Percentiles rank a stretch among this genome's conserved stretches.
phyloP scores from a whole-genome alignment of 1,140 invertebrate genomes.

The Ectropis grisescens region DNA sequence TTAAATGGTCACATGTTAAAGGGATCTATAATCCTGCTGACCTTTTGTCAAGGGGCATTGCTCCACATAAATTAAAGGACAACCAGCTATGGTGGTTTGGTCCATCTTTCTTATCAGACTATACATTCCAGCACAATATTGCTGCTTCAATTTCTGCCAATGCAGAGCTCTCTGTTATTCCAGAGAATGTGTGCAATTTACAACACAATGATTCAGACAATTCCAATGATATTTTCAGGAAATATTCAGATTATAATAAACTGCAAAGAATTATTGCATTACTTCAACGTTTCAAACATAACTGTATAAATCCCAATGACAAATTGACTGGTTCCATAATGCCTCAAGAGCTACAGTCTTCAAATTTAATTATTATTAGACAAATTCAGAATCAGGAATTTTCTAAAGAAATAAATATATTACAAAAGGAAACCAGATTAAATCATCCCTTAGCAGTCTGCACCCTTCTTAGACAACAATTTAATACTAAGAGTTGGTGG shows the following conservation, averaged over 20 bases:
- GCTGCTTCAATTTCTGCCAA: too few species aligned
- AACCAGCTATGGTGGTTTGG: conserved; percentile 9
- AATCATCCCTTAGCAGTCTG: conserved; percentile 6
- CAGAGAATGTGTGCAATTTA: too few species aligned
- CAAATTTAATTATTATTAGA: conserved; percentile 3
- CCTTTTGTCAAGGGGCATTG: conserved; percentile 11
- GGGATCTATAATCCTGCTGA: conserved; percentile 21
- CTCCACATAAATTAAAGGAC: conserved; percentile 1
- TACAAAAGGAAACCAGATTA: conserved; percentile 2
- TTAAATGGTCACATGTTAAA: conserved; percentile 8
- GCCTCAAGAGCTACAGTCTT: conserved; percentile 2
- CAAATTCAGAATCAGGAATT: conserved; percentile 9
- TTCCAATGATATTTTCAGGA: too few species aligned
- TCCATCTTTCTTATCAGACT: conserved; percentile 1
- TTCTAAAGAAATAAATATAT: conserved; percentile 4
- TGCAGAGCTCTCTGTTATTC: too few species aligned
- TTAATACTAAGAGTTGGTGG: conserved; percentile 32
- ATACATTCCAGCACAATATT: too few species aligned
- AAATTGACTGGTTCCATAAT: too few species aligned
- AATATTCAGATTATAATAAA: too few species aligned
- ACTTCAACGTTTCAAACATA: too few species aligned
- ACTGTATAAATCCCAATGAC: too few species aligned
- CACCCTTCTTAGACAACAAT: conserved; percentile 19
- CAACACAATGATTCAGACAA: too few species aligned
- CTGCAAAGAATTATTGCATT: too few species aligned